These are phyloP conservation scores for Phyllopteryx taeniolatus DNA, from an alignment of 2,113 vertebrate genomes.

Conservation along the genomic window DNA sequence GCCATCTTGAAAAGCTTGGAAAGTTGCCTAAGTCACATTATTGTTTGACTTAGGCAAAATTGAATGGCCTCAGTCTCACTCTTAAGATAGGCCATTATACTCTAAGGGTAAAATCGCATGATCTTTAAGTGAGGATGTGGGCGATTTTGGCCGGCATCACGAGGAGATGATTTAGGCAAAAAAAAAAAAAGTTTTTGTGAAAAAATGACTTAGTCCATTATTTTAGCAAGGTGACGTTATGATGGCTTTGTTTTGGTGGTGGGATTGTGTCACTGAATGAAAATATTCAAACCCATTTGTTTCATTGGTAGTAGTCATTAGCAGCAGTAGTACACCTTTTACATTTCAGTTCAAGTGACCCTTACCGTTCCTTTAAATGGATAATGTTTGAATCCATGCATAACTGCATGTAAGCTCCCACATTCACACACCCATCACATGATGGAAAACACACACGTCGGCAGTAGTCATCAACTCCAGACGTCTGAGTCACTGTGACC, in stretches of 20 bases:
- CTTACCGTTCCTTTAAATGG: neutral
- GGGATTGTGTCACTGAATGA: neutral
- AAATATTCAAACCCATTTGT: neutral
- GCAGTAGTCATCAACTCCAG: slow-evolving; percentile 35
- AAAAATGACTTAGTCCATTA: neutral
- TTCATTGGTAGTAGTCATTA: neutral
- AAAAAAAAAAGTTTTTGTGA: too few relatives aligned
- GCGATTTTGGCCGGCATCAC: too few relatives aligned
- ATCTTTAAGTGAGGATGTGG: too few relatives aligned
- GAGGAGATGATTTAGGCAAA: too few relatives aligned
- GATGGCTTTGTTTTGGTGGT: neutral
- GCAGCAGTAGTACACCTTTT: neutral
- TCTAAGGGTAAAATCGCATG: too few relatives aligned
- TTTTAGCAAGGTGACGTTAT: neutral
- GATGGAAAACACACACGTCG: slow-evolving; percentile 39
- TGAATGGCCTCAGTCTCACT: too few relatives aligned
- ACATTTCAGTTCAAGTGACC: neutral
- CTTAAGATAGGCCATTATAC: too few relatives aligned
- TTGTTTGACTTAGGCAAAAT: too few relatives aligned
- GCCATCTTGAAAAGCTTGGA: too few relatives aligned
- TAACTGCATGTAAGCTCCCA: slow-evolving; percentile 22
- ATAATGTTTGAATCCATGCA: slow-evolving; percentile 5
- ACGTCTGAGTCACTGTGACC: slow-evolving; percentile 49
- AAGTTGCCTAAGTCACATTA: too few relatives aligned
- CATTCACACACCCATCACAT: slow-evolving; percentile 18